Conservation (phyloP, 2,797 vertebrate species). For the Lepilemur septentrionalis region DNA sequence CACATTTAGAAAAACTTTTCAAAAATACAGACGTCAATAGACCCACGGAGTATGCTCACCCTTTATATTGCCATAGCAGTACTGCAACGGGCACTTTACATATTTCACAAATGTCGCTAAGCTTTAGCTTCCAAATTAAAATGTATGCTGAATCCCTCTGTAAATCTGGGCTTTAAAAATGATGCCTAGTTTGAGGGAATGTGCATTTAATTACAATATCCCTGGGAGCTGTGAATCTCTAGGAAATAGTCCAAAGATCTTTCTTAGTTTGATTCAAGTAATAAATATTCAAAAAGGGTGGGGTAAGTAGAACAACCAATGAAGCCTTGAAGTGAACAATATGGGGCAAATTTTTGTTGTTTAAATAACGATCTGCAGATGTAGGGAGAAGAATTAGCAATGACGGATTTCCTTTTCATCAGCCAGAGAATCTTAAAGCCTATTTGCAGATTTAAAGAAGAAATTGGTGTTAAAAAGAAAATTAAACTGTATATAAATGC, state of each 20-base stretch:
- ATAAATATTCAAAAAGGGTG: conserved; percentile 78
- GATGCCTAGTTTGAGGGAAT: conserved; percentile 72
- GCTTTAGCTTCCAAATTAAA: conserved; percentile 75
- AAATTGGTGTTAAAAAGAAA: conserved; percentile 43
- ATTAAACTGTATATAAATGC: not conserved
- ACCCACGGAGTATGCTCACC: not conserved
- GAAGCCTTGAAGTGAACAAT: conserved; percentile 72
- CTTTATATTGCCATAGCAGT: not conserved
- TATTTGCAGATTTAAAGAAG: conserved; percentile 49
- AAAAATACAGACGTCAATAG: not conserved
- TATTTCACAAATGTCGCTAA: conserved; percentile 71
- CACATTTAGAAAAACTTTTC: conserved; percentile 16
- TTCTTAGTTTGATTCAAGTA: conserved; percentile 74
- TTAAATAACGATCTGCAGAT: conserved; percentile 62
- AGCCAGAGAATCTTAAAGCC: conserved; percentile 30
- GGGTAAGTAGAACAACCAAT: conserved; percentile 47
- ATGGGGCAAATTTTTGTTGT: conserved; percentile 57
- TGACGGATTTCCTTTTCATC: conserved; percentile 40
- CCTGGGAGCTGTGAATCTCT: conserved; percentile 77
- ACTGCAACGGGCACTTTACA: conserved; percentile 45
- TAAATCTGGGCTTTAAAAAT: conserved; percentile 76
- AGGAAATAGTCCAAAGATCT: conserved; percentile 78
- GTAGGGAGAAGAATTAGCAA: conserved; percentile 32
- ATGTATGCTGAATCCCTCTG: conserved; percentile 73
- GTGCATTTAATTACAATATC: conserved; percentile 78